A percentile compares a stretch with the other conserved stretches of the same genome.
Conservation (phyloP, 1,140 invertebrate species). For the Trichonephila inaurata region DNA sequence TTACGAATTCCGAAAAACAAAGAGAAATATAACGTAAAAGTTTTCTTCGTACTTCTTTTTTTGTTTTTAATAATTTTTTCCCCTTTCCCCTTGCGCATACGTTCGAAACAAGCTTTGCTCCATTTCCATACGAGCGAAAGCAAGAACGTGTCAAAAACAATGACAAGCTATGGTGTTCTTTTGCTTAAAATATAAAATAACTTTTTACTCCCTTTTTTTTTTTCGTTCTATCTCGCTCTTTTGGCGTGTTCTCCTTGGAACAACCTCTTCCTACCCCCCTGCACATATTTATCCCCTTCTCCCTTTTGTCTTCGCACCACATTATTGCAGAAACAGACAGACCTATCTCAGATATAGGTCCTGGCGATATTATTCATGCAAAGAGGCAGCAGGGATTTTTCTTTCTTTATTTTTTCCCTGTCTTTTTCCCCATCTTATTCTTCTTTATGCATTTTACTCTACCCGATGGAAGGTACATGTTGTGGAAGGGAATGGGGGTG, state of each 20-base stretch:
- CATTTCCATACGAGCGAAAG: conserved; percentile 53
- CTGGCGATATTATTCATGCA: conserved; percentile 55
- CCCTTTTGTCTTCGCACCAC: conserved; percentile 54
- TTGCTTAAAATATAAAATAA: conserved; percentile 55
- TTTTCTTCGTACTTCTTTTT: background rate
- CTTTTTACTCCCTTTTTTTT: background rate
- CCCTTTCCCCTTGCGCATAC: background rate
- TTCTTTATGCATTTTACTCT: conserved; percentile 36
- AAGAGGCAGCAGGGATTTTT: conserved; percentile 22
- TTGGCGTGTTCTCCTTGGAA: background rate
- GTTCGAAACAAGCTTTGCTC: background rate
- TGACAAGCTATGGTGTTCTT: conserved; percentile 45
- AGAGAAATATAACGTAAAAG: background rate
- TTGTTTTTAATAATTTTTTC: background rate
- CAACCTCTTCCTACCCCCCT: background rate
- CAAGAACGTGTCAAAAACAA: conserved; percentile 70
- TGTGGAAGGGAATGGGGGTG: conserved; percentile 5
- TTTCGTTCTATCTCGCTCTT: background rate
- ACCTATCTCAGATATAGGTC: conserved; percentile 38
- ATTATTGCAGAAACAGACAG: conserved; percentile 50
- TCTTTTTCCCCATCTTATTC: conserved; percentile 15
- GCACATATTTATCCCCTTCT: conserved; percentile 24
- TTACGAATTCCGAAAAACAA: conserved; percentile 18
- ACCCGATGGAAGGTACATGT: conserved; percentile 4
- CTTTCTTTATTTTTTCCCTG: conserved; percentile 14